A percentile compares a stretch with the other conserved stretches of the same genome.
Evolutionary conservation across 1,140 invertebrate genomes (phyloP).

Genomic region (Oncopodura yosiiana): DNA sequence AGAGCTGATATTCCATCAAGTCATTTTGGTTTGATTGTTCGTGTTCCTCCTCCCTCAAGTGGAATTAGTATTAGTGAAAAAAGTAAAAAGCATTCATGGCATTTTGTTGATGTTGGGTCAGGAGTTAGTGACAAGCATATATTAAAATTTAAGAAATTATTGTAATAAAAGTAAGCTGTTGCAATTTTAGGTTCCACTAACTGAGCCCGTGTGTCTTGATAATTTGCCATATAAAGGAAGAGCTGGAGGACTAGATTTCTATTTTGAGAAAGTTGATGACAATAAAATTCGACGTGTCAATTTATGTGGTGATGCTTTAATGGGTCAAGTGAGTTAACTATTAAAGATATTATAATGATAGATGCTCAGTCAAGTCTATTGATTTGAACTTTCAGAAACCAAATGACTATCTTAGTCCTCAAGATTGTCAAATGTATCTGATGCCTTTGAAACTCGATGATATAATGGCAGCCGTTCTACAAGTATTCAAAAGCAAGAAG

Average conservation of each 20-base stretch:
- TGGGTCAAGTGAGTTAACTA: slow-evolving; percentile 21
- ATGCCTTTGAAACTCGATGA: neutral
- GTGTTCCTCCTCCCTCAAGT: neutral
- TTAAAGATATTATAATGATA: no score
- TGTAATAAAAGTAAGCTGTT: no score
- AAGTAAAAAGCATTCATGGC: neutral
- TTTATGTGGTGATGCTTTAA: slow-evolving; percentile 15
- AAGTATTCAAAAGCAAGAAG: neutral
- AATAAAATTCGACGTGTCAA: slow-evolving; percentile 9
- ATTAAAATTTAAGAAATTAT: no score
- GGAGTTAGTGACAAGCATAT: no score
- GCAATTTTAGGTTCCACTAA: no score
- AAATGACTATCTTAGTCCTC: slow-evolving; percentile 1
- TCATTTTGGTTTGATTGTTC: slow-evolving; percentile 11
- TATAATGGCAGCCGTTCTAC: neutral
- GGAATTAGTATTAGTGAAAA: neutral
- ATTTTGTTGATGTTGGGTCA: slow-evolving; percentile 24
- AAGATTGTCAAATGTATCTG: slow-evolving; percentile 15
- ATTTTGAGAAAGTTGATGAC: slow-evolving; percentile 14
- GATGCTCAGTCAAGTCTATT: neutral
- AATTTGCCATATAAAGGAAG: slow-evolving; percentile 13
- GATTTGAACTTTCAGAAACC: neutral
- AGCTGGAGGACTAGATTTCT: slow-evolving; percentile 24
- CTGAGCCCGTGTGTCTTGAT: slow-evolving; percentile 10
- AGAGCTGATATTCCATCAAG: slow-evolving; percentile 16